Percentiles rank a stretch among this genome's conserved stretches.
Conservation (phyloP, 1,140 invertebrate species). For the Drosophila repleta region DNA sequence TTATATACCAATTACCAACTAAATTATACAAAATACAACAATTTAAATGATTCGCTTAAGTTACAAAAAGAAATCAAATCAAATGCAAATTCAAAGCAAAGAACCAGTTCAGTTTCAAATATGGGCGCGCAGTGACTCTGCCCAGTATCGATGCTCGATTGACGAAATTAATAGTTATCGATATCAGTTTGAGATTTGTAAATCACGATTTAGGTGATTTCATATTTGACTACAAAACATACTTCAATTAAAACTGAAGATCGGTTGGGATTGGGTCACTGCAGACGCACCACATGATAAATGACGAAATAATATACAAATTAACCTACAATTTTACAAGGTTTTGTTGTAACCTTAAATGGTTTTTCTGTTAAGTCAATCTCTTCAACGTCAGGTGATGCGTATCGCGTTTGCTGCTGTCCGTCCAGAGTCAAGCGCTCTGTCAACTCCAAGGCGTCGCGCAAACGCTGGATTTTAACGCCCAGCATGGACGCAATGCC, state of each 20-base stretch:
- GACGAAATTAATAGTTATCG: not conserved
- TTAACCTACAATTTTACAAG: conserved; percentile 35
- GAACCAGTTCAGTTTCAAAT: conserved; percentile 6
- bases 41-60: conserved; percentile 40
- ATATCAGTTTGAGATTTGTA: not conserved
- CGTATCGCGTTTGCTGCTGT: conserved; percentile 21
- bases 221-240: not conserved
- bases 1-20: conserved; percentile 65
- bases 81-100: conserved; percentile 15
- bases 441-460: conserved; percentile 42
- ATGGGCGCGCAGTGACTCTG: conserved; percentile 3
- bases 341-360: conserved; percentile 8
- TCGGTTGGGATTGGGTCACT: not conserved
- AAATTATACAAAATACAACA: conserved; percentile 63
- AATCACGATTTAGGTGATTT: not conserved
- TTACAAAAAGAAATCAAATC: conserved; percentile 1
- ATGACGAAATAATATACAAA: conserved; percentile 41
- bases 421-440: conserved; percentile 46
- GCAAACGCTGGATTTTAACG: conserved; percentile 49
- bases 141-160: not conserved
- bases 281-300: conserved; percentile 16
- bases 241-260: conserved; percentile 11
- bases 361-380: not conserved
- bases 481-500: conserved; percentile 55
- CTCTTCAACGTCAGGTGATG: conserved; percentile 6